Conservation (phyloP, 2,113 vertebrate genomes). For the Ascaphus truei region DNA sequence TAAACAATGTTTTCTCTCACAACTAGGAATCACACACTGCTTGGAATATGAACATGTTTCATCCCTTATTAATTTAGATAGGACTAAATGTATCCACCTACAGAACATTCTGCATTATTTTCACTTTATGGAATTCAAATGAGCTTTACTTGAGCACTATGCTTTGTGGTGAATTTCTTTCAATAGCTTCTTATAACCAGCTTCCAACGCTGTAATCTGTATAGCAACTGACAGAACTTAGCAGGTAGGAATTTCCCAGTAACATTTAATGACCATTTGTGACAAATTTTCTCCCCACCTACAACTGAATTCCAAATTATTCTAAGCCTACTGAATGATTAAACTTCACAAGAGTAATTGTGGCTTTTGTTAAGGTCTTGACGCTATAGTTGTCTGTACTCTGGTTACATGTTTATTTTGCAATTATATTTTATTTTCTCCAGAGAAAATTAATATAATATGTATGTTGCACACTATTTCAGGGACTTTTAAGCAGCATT, state of each 20-base stretch:
- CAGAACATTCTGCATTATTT: background rate
- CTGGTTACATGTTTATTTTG: slow-evolving; percentile 22
- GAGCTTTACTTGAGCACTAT: background rate
- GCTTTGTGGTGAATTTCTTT: background rate
- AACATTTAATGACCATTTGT: background rate
- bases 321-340: slow-evolving; percentile 23
- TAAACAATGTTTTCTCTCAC: no score
- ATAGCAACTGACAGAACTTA: background rate
- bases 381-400: background rate
- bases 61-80: background rate
- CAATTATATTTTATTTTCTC: background rate
- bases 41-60: no score
- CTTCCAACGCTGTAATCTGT: background rate
- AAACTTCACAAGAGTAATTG: slow-evolving; percentile 31
- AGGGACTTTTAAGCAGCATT: no score
- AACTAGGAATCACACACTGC: no score
- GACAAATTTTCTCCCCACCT: slow-evolving; percentile 19
- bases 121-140: background rate
- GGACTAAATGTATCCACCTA: background rate
- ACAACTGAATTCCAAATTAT: slow-evolving; percentile 33
- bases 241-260: background rate
- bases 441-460: background rate
- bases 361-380: slow-evolving; percentile 22
- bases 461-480: background rate
- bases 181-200: background rate